These are phyloP conservation scores for Yponomeuta sedellus DNA, from an alignment of 2,888 invertebrate genomes.

Conservation along the genomic window DNA sequence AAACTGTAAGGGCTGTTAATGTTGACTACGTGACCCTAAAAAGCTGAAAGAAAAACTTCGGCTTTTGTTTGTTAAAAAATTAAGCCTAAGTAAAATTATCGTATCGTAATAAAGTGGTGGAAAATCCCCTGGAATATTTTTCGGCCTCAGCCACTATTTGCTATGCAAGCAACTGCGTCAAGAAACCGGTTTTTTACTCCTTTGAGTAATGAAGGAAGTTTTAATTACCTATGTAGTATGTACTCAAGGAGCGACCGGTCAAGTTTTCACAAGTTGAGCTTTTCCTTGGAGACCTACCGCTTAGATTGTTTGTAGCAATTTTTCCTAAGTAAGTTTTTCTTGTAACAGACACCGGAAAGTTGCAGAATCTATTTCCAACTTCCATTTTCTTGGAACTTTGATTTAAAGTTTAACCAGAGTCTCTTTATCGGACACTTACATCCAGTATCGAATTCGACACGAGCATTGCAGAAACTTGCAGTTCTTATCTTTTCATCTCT, in stretches of 20 bases:
- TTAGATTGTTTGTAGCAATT: not conserved
- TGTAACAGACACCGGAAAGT: not conserved
- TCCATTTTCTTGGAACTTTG: not conserved
- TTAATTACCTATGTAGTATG: not conserved
- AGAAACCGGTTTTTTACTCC: too few species aligned
- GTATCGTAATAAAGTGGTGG: too few species aligned
- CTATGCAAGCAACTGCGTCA: too few species aligned
- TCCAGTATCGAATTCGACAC: not conserved
- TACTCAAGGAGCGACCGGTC: not conserved
- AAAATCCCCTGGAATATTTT: too few species aligned
- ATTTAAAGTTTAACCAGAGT: not conserved
- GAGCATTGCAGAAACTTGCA: not conserved
- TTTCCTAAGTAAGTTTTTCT: not conserved
- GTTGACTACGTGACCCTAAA: too few species aligned
- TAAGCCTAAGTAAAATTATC: too few species aligned
- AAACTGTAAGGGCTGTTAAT: too few species aligned
- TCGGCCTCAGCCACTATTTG: too few species aligned
- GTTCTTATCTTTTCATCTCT: not conserved
- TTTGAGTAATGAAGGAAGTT: too few species aligned
- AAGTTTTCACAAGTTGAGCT: not conserved
- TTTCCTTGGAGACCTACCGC: not conserved
- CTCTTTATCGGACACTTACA: constrained; percentile 1
- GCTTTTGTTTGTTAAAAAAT: too few species aligned
- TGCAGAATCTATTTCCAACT: not conserved
- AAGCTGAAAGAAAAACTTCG: too few species aligned